Evolutionary conservation across 1,140 invertebrate genomes (phyloP).

Genomic region (Metopolophium dirhodum): DNA sequence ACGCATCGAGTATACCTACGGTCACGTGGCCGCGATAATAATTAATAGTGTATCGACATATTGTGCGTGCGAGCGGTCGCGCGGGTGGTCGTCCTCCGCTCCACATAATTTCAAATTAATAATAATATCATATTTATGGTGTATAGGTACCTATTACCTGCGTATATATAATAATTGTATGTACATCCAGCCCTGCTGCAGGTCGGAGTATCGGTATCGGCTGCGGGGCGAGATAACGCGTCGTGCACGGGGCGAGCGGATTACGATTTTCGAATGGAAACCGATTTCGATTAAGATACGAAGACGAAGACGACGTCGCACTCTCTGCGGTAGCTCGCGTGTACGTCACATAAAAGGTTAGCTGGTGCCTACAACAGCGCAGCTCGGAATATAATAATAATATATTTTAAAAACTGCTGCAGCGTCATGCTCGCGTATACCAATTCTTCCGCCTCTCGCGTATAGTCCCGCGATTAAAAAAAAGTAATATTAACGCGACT

Average conservation of each 20-base stretch:
- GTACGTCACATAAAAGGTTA: not conserved
- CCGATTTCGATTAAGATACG: slow-evolving; percentile 41
- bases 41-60: not conserved
- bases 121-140: not conserved
- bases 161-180: no score
- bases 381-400: not conserved
- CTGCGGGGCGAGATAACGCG: not conserved
- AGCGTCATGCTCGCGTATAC: not conserved
- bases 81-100: slow-evolving; percentile 18
- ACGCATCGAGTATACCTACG: not conserved
- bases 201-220: no score
- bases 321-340: not conserved
- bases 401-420: not conserved
- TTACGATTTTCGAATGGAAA: slow-evolving; percentile 14
- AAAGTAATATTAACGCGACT: not conserved
- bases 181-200: no score
- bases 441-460: no score
- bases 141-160: no score
- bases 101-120: not conserved
- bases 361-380: not conserved
- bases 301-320: no score
- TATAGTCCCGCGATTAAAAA: not conserved
- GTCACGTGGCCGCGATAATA: not conserved
- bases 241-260: not conserved
- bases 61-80: not conserved